These are phyloP conservation scores for Nasonia vitripennis DNA, from an alignment of 1,140 invertebrate genomes.

Conservation along the genomic window DNA sequence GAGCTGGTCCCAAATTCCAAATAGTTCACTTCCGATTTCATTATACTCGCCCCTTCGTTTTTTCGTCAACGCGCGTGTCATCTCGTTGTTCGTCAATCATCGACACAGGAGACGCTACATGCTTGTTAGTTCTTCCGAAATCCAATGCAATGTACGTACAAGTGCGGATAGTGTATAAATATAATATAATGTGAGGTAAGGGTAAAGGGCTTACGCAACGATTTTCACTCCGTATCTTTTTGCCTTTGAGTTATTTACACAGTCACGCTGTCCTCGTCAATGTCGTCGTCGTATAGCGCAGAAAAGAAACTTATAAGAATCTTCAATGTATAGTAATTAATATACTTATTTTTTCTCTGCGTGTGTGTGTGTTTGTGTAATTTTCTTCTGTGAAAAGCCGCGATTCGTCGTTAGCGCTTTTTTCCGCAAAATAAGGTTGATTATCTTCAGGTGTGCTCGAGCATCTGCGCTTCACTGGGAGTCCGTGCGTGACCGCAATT, in stretches of 20 bases:
- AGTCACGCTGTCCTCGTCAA: neutral
- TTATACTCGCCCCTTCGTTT: neutral
- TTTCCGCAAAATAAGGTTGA: conserved; percentile 37
- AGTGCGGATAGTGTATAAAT: conserved; percentile 37
- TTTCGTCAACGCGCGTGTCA: neutral
- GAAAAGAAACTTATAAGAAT: conserved; percentile 20
- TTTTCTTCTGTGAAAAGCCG: neutral
- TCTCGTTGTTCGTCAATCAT: neutral
- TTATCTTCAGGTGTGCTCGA: neutral
- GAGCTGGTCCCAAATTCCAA: conserved; percentile 48
- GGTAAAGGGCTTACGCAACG: conserved; percentile 37
- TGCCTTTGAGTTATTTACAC: conserved; percentile 46
- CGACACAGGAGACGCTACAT: neutral
- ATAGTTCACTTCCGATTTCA: neutral
- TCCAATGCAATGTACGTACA: conserved; percentile 29
- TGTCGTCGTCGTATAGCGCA: neutral
- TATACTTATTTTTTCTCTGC: conserved; percentile 1
- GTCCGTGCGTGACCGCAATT: conserved; percentile 70
- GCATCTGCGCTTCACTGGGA: conserved; percentile 64
- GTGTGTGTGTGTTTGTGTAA: neutral
- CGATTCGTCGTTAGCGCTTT: neutral
- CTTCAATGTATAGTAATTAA: conserved; percentile 32
- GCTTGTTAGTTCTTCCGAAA: conserved; percentile 1
- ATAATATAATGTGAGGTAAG: conserved; percentile 46
- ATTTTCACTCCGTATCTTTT: conserved; percentile 24